These are phyloP conservation scores for Kryptolebias ocellatus DNA, from an alignment of 2,797 vertebrate species.

Conservation along the genomic window DNA sequence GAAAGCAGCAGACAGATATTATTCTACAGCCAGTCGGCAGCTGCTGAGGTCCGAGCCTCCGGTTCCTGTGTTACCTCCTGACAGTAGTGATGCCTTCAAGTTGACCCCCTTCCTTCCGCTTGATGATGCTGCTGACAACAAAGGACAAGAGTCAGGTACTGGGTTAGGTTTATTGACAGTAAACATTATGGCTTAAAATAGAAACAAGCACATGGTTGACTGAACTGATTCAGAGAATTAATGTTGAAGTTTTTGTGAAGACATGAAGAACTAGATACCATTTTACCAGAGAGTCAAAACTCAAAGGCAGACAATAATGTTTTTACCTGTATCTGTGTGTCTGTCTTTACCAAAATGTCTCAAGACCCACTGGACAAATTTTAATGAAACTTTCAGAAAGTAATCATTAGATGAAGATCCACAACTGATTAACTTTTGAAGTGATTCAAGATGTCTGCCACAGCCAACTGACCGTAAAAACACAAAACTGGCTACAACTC, in stretches of 20 bases:
- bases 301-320: too few species aligned
- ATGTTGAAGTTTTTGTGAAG: background rate
- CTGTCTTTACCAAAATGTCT: too few species aligned
- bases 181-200: background rate
- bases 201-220: too few species aligned
- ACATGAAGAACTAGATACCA: background rate
- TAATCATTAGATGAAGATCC: too few species aligned
- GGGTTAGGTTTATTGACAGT: background rate
- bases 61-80: slow-evolving; percentile 46
- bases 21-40: slow-evolving; percentile 77
- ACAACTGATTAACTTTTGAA: too few species aligned
- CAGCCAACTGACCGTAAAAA: too few species aligned
- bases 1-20: slow-evolving; percentile 87
- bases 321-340: too few species aligned
- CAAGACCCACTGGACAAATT: too few species aligned
- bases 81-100: slow-evolving; percentile 3
- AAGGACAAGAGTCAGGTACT: slow-evolving; percentile 45
- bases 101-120: slow-evolving; percentile 82
- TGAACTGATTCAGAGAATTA: background rate
- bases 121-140: slow-evolving; percentile 49
- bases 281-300: background rate
- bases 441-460: too few species aligned
- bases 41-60: slow-evolving; percentile 74
- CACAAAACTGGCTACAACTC: too few species aligned
- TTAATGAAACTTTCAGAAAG: too few species aligned